Base-by-base conservation (phyloP, 2,888 invertebrate species). In the Camponotus fellah region DNA sequence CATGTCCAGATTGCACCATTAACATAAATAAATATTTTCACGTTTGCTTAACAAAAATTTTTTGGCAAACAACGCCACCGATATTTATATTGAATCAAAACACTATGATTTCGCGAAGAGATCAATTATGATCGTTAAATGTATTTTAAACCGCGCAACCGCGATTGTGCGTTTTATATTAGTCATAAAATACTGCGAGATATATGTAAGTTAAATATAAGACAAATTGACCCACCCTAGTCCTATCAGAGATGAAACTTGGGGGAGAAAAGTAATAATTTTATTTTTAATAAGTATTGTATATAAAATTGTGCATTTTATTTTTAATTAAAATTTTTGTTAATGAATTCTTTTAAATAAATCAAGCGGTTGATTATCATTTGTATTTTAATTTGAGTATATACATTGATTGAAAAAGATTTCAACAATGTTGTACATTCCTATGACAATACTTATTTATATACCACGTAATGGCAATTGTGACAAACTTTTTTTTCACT, bases 11-110 rank as follows among this genome's bases (percentile, higher is more conserved):
- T 64, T 65, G 46, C 64, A 64, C 40, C 82, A 40, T 65, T 60
- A 68, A 26, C 56, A 83, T 84, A 84, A 90, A 87, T 87, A 90
- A 87, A 87, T 88, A 77, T 75, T 46, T 79, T 58, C 17, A 69
- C 21, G 1, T 71, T 72, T 72, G 34, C 8, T 10, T 46, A 26
- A 12, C 5, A 71, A 60, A 60, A 62, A 72, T 37, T 60, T n/a
- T 53, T 72, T 80, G 46, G 12, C 26, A 71, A 58, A 58, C 12
- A 68, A 14, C 21, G 17, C 6, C 0, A 8, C 37, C 3, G 46
- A 53, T 46, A 60, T 43, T 60, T 34, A 71, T 37, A 9, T 60
- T 46, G 0, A 17, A 46, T 60, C 10, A 10, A 17, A 10, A 34
- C 32, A 26, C 9, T 9, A 26, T 32, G 3, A 72, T 60, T 43